Evolutionary conservation across 2,797 vertebrate genomes (phyloP).

Genomic region (Labroides dimidiatus): DNA sequence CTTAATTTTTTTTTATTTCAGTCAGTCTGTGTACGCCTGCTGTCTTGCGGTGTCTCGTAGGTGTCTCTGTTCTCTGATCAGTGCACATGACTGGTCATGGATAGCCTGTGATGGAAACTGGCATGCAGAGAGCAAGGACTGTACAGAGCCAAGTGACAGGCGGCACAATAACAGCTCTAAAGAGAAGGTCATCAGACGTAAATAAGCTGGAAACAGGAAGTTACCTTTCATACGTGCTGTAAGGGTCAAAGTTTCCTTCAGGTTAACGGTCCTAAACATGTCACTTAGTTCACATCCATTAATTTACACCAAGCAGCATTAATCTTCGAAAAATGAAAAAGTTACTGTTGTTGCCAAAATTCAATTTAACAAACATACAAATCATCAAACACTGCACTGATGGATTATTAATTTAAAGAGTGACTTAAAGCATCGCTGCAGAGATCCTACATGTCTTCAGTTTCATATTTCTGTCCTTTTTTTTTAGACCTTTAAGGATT

Average conservation of each 20-base stretch:
- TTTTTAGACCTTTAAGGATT: slow-evolving; percentile 32
- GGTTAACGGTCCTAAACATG: neutral
- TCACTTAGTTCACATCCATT: no score
- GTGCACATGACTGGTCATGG: slow-evolving; percentile 83
- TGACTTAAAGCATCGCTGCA: slow-evolving; percentile 31
- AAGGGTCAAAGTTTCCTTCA: slow-evolving; percentile 1
- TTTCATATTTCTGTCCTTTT: slow-evolving; percentile 55
- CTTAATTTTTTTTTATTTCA: no score
- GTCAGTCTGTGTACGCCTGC: slow-evolving; percentile 25
- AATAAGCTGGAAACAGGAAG: slow-evolving; percentile 68
- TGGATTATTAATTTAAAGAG: neutral
- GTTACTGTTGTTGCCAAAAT: no score
- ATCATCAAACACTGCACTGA: neutral
- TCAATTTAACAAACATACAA: no score
- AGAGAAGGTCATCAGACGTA: slow-evolving; percentile 41
- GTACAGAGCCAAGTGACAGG: slow-evolving; percentile 56
- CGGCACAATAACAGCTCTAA: slow-evolving; percentile 36
- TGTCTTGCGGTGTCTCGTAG: slow-evolving; percentile 27
- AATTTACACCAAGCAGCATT: no score
- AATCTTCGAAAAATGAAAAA: no score
- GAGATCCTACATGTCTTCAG: slow-evolving; percentile 57
- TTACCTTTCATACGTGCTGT: neutral
- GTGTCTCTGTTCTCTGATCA: slow-evolving; percentile 66
- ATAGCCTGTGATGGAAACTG: slow-evolving; percentile 81
- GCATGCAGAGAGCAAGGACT: slow-evolving; percentile 3